Base-by-base conservation (phyloP, 2,797 vertebrate species). In the Coranthus polyacanthus region DNA sequence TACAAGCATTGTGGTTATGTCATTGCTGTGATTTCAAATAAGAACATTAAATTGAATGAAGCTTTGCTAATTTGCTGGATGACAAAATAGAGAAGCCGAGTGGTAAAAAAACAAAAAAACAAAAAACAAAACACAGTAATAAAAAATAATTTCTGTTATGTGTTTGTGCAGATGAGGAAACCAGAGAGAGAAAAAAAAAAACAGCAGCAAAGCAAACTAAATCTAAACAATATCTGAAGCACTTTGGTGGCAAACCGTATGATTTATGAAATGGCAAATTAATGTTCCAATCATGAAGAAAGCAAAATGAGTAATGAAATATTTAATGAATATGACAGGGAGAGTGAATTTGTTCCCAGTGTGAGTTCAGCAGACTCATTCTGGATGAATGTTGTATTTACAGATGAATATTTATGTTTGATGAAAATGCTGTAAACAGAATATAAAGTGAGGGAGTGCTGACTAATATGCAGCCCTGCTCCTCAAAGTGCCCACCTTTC, bases 151-250 rank as follows among this genome's bases (percentile, higher is more conserved):
- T 55, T 60, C 5, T 16, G 39, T 47, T 26, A 16, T 3, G 21
- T 49, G 45, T 65, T 62, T 46, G 36, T 16, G 36, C 39, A 37
- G 39, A 52, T 32, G 20, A 56, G 26, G n/a, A 39, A 70, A 60
- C 29, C 3, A n/a, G 3, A 58, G 26, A 21, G 8, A 2, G 8
- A 32, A 9, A 32, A 9, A 32, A 32, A 49, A 53, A 21, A 44
- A 12, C 2, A 46, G 0, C 5, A 16, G 39, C 15, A 54, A 22
- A 57, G 11, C 38, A n/a, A 57, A 16, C 2, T 6, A 4, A 49
- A 57, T 68, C 5, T 17, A 0, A 59, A 62, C 29, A 49, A 16
- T 18, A 26, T 12, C 24, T 37, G 12, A 36, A 49, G 22, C 10
- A 6, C 11, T 37, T 68, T 21, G 15, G 17, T 47, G 49, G 38